Percentiles rank a stretch among this genome's conserved stretches.
Conservation (phyloP, 1,140 invertebrate genomes). For the Drosophila kohkoa region DNA sequence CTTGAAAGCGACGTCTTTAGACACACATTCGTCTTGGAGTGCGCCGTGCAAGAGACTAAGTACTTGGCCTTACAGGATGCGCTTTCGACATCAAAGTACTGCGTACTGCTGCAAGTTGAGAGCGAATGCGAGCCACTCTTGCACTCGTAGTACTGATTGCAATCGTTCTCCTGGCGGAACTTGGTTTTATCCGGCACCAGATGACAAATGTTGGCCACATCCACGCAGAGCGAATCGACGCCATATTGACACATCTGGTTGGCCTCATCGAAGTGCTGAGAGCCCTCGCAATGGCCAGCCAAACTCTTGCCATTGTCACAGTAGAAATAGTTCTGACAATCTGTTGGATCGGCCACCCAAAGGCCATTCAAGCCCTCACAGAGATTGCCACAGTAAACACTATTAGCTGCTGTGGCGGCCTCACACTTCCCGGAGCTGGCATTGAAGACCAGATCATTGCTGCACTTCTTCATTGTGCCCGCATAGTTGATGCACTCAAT, state of each 20-base stretch:
- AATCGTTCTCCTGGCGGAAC: conserved; percentile 65
- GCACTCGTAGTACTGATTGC: conserved; percentile 66
- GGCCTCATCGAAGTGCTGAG: conserved; percentile 62
- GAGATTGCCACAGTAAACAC: conserved; percentile 56
- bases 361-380: conserved; percentile 54
- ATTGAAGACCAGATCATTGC: conserved; percentile 38
- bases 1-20: neutral
- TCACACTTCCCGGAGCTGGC: conserved; percentile 42
- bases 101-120: conserved; percentile 20
- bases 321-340: conserved; percentile 66
- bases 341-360: conserved; percentile 68
- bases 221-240: conserved; percentile 56
- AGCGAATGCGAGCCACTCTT: conserved; percentile 25
- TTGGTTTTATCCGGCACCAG: conserved; percentile 51
- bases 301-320: conserved; percentile 48
- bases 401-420: conserved; percentile 21
- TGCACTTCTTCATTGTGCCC: conserved; percentile 41
- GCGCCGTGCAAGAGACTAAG: conserved; percentile 49
- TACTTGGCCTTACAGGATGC: conserved; percentile 34
- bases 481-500: conserved; percentile 51
- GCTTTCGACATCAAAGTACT: conserved; percentile 65
- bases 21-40: conserved; percentile 46
- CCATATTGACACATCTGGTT: conserved; percentile 51
- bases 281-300: conserved; percentile 36
- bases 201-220: conserved; percentile 71